phyloP scores from a whole-genome alignment of 1,140 invertebrate genomes.

The Rhopalosiphum padi region DNA sequence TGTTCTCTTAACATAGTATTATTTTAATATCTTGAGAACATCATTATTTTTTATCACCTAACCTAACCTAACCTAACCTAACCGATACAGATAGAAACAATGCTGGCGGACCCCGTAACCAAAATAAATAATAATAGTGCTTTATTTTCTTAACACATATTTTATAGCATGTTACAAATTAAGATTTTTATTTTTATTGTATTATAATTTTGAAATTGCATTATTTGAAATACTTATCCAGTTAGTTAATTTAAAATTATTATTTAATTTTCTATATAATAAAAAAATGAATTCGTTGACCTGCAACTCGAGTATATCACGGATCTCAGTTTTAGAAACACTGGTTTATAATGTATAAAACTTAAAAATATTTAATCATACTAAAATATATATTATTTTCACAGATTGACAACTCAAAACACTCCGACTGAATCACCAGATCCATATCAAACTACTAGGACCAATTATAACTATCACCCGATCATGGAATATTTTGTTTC shows the following conservation, averaged over 20 bases:
- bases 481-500: slow-evolving; percentile 81
- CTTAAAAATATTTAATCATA: not conserved
- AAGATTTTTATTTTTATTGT: not conserved
- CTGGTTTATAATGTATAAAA: not conserved
- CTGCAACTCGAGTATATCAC: not conserved
- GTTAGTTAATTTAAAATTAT: not conserved
- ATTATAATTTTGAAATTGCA: not conserved
- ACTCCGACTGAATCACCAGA: slow-evolving; percentile 4
- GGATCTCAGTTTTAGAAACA: not conserved
- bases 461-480: slow-evolving; percentile 85
- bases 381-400: not conserved
- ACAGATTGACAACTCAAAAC: slow-evolving; percentile 39
- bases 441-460: slow-evolving; percentile 59
- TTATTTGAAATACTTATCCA: not conserved
- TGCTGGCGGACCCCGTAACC: not conserved
- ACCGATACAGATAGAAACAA: not conserved
- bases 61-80: not conserved
- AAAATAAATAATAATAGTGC: no score
- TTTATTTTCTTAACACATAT: not conserved
- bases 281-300: not conserved
- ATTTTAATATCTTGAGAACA: not conserved
- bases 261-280: not conserved
- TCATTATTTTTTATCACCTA: not conserved
- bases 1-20: no score
- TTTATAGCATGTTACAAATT: not conserved